These are phyloP conservation scores for Fregetta grallaria DNA, from an alignment of 2,113 vertebrate genomes.

Conservation along the genomic window DNA sequence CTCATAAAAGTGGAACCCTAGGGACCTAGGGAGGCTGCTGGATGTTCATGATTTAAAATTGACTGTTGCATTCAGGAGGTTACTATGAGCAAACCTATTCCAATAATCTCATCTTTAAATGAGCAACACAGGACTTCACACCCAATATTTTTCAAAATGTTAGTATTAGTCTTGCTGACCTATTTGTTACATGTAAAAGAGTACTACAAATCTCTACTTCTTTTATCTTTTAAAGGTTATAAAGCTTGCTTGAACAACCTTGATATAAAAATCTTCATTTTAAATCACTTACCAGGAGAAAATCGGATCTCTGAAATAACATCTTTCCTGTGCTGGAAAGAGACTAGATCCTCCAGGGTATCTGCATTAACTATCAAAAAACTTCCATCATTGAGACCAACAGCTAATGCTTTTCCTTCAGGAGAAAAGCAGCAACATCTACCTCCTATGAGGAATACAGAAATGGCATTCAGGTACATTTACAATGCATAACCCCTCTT, in stretches of 20 bases:
- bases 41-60: neutral
- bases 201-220: neutral
- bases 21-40: neutral
- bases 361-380: slow-evolving; percentile 97
- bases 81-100: neutral
- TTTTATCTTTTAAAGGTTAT: neutral
- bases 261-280: neutral
- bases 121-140: neutral
- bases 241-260: neutral
- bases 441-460: slow-evolving; percentile 79
- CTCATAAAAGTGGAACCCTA: neutral
- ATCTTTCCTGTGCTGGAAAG: slow-evolving; percentile 98
- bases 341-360: slow-evolving; percentile 95
- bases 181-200: neutral
- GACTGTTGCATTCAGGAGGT: neutral
- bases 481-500: neutral
- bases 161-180: neutral
- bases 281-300: slow-evolving; percentile 86
- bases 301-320: slow-evolving; percentile 97
- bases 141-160: neutral
- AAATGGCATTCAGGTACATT: neutral
- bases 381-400: slow-evolving; percentile 95
- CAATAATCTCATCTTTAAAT: neutral
- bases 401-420: slow-evolving; percentile 94
- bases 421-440: slow-evolving; percentile 98